Base-by-base conservation (phyloP, 2,113 vertebrate genomes). In the Mobula birostris region DNA sequence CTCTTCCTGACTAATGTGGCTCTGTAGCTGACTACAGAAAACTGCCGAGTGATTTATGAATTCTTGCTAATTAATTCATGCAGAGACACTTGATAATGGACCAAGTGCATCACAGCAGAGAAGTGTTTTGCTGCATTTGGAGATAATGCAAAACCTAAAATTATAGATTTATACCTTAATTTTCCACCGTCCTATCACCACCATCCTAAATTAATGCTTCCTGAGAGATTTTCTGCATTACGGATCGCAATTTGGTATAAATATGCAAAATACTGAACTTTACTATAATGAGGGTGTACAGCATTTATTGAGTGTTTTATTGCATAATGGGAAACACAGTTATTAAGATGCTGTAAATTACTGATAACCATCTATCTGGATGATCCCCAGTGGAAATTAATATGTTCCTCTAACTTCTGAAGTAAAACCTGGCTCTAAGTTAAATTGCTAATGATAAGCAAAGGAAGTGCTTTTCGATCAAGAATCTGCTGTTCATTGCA, bases 241-340 rank as follows among this genome's bases (percentile, higher is more conserved):
- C 66, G 12, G 85, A 66, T 17, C 61, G 27, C 21, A 83, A 19
- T 48, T 83, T 9, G 19, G 1, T 12, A 61, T 29, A 66, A 32
- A 19, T 17, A 66, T 66, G 29, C 27, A 90, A 90, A 90, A 90
- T 0, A n/a, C 6, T 19, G 58, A 7, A 66, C 58, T 66, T 90
- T 32, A 58, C 32, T 68, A 32, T 66, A 66, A 90, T 66, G 61
- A 90, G 14, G 29, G 66, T 66, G 14, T 66, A 32, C 15, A 32
- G 85, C 85, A 90, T 66, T 68, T 90, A 66, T 90, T 90, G 12
- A 90, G n/a, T 36, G 58, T 15, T 90, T 66, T 14, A 63, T 90
- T 87, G 15, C 85, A 90, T n/a, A n/a, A 19, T 66, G 85, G 29
- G 85, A 90, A 29, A 32, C 32, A n/a, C 1, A 15, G 29, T 66